Percentiles rank a stretch among this genome's conserved stretches.
Conservation (phyloP, 2,888 invertebrate species). For the Temnothorax unifasciatus region DNA sequence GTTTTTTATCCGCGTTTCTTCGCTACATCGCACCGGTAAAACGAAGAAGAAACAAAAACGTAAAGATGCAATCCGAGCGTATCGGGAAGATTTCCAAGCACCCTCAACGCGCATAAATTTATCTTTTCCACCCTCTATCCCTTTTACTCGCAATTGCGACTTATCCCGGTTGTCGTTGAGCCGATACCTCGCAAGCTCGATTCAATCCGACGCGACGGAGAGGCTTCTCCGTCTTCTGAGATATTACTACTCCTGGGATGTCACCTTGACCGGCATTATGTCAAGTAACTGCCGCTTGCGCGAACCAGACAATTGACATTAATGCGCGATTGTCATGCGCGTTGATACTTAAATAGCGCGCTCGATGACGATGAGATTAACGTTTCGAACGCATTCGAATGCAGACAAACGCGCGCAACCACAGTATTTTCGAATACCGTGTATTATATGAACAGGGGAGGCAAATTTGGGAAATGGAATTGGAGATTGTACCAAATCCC, state of each 20-base stretch:
- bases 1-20: neutral
- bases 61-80: neutral
- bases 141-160: constrained; percentile 18
- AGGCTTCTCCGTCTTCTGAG: constrained; percentile 10
- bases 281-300: neutral
- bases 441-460: neutral
- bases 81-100: neutral
- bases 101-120: constrained; percentile 15
- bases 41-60: neutral
- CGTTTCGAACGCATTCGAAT: neutral
- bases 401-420: neutral
- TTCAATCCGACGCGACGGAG: constrained; percentile 13
- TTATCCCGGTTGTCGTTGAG: constrained; percentile 21
- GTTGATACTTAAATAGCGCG: constrained; percentile 2
- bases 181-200: constrained; percentile 39
- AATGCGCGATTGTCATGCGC: constrained; percentile 17
- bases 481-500: neutral
- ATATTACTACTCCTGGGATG: neutral
- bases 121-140: neutral
- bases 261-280: constrained; percentile 34
- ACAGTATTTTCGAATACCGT: neutral
- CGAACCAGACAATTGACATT: constrained; percentile 30
- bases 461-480: neutral
- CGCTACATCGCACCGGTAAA: neutral
- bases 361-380: constrained; percentile 25